Evolutionary conservation across 1,140 invertebrate species (phyloP).

Genomic region (Aphelinus certus): DNA sequence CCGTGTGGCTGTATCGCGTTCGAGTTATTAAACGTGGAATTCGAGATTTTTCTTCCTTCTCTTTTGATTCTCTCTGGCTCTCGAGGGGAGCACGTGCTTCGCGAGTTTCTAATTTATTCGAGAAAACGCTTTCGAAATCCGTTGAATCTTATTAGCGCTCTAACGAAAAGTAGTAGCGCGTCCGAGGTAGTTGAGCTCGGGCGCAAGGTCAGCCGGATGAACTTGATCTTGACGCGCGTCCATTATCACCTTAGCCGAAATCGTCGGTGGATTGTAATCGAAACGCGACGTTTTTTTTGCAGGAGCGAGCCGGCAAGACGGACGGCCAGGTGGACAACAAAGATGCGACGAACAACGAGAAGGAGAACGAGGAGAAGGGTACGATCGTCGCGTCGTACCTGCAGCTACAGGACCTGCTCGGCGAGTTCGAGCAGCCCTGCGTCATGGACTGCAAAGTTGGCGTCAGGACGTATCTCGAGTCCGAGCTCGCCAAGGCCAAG

Average conservation of each 20-base stretch:
- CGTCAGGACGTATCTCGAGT: constrained; percentile 92
- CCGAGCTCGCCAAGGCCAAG: constrained; percentile 92
- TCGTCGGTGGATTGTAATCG: too few species aligned
- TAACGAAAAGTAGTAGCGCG: too few species aligned
- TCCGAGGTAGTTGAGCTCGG: too few species aligned
- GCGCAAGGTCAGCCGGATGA: too few species aligned
- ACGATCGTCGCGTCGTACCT: constrained; percentile 71
- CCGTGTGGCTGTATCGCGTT: too few species aligned
- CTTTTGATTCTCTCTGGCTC: too few species aligned
- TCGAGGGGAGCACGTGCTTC: too few species aligned
- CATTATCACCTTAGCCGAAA: neutral
- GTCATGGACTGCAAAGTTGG: constrained; percentile 98
- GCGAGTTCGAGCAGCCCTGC: constrained; percentile 88
- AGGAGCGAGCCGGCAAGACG: constrained; percentile 12
- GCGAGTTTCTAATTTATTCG: too few species aligned
- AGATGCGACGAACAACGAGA: constrained; percentile 31
- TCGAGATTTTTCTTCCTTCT: too few species aligned
- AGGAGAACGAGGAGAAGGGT: constrained; percentile 40
- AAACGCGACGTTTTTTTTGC: neutral
- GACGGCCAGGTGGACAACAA: constrained; percentile 9
- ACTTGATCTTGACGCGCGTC: neutral
- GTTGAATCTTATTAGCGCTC: too few species aligned
- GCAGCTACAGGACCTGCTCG: constrained; percentile 91
- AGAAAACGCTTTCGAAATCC: too few species aligned
- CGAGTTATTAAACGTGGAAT: too few species aligned